These are phyloP conservation scores for Ephydatia muelleri DNA, from an alignment of 37 sponge, comb jelly and placozoan genomes.

Conservation along the genomic window DNA sequence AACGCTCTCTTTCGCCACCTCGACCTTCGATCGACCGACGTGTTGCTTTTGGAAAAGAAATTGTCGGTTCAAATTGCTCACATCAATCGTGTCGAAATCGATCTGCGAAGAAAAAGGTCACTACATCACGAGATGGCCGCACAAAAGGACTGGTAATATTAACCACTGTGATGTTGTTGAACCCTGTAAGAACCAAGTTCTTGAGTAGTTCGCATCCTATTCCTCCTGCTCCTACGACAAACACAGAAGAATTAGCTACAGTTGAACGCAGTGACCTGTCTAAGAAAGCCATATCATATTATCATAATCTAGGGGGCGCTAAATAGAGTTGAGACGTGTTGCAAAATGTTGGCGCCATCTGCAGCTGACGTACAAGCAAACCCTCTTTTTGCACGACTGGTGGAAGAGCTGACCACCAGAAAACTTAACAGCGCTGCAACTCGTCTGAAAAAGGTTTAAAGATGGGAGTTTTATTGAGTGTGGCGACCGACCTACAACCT, in stretches of 20 bases:
- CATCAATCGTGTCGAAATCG: conserved; percentile 99
- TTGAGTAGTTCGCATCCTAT: conserved; percentile 98
- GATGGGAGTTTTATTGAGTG: not conserved
- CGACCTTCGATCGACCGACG: conserved; percentile 94
- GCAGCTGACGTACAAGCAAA: not conserved
- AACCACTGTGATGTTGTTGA: conserved; percentile 82
- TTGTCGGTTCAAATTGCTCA: conserved; percentile 97
- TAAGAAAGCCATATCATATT: not conserved
- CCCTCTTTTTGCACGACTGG: not conserved
- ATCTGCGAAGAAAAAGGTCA: conserved; percentile 51
- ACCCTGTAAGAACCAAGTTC: conserved; percentile 95
- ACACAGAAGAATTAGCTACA: conserved; percentile 38
- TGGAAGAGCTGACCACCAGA: not conserved
- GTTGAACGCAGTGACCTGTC: not conserved
- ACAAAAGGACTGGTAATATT: conserved; percentile 35
- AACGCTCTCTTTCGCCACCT: conserved; percentile 92
- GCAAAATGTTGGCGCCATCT: not conserved
- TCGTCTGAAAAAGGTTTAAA: not conserved
- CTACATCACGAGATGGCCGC: not conserved
- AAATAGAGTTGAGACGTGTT: not conserved
- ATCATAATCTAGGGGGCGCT: not conserved
- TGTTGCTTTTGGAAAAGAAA: conserved; percentile 97
- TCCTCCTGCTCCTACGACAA: conserved; percentile 99
- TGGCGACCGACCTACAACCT: not conserved
- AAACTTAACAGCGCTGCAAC: not conserved